Base-by-base conservation (phyloP, 2,113 vertebrate genomes). In the Stigmatopora argus region DNA sequence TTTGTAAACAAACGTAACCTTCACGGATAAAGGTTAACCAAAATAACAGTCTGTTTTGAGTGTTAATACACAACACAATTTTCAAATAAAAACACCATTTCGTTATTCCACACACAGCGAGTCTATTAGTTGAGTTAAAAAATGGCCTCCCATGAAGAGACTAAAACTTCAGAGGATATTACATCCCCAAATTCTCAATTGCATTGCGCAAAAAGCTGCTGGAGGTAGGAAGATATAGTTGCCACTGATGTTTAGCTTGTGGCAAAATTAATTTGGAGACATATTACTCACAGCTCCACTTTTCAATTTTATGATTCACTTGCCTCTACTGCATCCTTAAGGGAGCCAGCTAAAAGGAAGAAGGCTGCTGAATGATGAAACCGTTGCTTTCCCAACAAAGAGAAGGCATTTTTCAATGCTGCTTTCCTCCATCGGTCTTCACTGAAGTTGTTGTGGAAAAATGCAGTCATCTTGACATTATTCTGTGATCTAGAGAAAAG, bases 341-440 rank as follows among this genome's bases (percentile, higher is more conserved):
- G 91, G 68, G 96, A 95, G 73, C 95, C 96, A 7, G 95, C 96
- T 59, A 99, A 87, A 70, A 99, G 92, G 83, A 99, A 99, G 89
- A 99, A 99, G 51, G 96, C 95, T 69, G 94, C 94, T 53, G 95
- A 95, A 86, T 99, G 96, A 79, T 96, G 94, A 91, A 99, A 99
- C 52, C 96, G 93, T 76, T 97, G 96, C 84, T 99, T 99, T 66
- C 96, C 96, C 79, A 98, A 84, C 67, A 99, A 89, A 77, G 96
- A 94, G 89, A 98, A 99, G 5, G 96, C 96, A 83, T 99, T 99
- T 83, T 99, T 99, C 84, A 98, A 73, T 10, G 96, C 96, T 53
- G 96, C 96, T 89, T 93, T 97, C 81, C 94, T 94, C 96, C 96
- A 99, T 7, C 96, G 89, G 67, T 99, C 95, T 71, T 99, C 96